Conservation (phyloP, 1,140 invertebrate genomes). For the Tenebrio molitor region DNA sequence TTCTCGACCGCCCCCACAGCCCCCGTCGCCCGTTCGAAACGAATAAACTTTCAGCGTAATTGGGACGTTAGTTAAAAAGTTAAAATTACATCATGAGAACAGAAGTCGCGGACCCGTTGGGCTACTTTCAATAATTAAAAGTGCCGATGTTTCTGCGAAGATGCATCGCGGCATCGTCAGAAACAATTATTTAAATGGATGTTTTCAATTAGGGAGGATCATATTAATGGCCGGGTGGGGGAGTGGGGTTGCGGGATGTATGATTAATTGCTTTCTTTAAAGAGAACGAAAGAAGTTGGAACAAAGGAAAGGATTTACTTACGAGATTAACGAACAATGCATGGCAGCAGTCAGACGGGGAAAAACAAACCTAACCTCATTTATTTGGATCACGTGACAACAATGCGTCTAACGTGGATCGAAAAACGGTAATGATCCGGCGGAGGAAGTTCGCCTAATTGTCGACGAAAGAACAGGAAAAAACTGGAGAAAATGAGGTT, state of each 20-base stretch:
- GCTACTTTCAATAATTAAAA: conserved; percentile 37
- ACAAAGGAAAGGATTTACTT: conserved; percentile 8
- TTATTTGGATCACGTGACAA: neutral
- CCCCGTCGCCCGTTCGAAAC: neutral
- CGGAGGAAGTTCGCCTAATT: no score
- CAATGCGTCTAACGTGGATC: no score
- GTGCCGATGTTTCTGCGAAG: neutral
- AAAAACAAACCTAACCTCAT: conserved; percentile 8
- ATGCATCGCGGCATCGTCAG: conserved; percentile 7
- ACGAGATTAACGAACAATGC: conserved; percentile 4
- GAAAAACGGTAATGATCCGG: no score
- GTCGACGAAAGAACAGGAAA: no score
- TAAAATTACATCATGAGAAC: conserved; percentile 20
- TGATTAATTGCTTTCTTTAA: neutral
- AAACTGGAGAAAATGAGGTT: no score
- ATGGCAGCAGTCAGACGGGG: neutral
- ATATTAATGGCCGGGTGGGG: conserved; percentile 6
- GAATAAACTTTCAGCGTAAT: conserved; percentile 20
- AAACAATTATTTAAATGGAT: conserved; percentile 40
- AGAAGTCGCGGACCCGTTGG: conserved; percentile 10
- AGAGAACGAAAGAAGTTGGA: neutral
- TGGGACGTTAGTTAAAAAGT: conserved; percentile 29
- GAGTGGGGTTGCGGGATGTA: neutral
- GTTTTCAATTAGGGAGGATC: conserved; percentile 12
- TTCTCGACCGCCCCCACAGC: no score